Conservation (phyloP, 2,113 vertebrate species). For the Istiophorus platypterus region DNA sequence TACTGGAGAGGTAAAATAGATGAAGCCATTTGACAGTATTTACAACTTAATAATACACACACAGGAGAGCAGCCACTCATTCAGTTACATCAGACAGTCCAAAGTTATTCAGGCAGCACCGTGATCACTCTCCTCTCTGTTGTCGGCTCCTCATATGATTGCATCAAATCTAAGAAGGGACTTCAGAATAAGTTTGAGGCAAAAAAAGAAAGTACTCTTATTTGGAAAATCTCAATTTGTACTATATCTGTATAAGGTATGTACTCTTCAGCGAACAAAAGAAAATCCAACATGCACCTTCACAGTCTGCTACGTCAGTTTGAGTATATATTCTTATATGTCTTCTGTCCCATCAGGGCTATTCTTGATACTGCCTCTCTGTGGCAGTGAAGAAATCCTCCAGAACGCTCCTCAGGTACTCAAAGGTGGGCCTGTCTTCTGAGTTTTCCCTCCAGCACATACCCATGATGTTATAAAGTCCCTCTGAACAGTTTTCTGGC, state of each 20-base stretch:
- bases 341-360: conserved; percentile 74
- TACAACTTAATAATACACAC: conserved; percentile 56
- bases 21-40: conserved; percentile 56
- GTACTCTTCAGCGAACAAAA: conserved; percentile 30
- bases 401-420: conserved; percentile 92
- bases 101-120: conserved; percentile 32
- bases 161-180: neutral
- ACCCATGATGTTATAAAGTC: conserved; percentile 90
- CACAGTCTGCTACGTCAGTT: conserved; percentile 36
- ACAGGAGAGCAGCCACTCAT: conserved; percentile 36
- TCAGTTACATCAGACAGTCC: conserved; percentile 13
- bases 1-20: conserved; percentile 34
- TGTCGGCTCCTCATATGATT: neutral
- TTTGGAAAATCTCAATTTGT: conserved; percentile 8
- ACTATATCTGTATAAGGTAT: conserved; percentile 10
- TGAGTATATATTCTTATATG: conserved; percentile 46
- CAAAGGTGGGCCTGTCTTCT: conserved; percentile 94
- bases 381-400: conserved; percentile 97
- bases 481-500: conserved; percentile 90
- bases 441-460: conserved; percentile 93
- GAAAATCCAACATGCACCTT: conserved; percentile 20
- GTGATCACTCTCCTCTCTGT: conserved; percentile 1
- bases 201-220: conserved; percentile 46
- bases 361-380: conserved; percentile 95
- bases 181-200: conserved; percentile 14